Evolutionary conservation across 2,797 vertebrate genomes (phyloP).

Genomic region (Gila robusta): DNA sequence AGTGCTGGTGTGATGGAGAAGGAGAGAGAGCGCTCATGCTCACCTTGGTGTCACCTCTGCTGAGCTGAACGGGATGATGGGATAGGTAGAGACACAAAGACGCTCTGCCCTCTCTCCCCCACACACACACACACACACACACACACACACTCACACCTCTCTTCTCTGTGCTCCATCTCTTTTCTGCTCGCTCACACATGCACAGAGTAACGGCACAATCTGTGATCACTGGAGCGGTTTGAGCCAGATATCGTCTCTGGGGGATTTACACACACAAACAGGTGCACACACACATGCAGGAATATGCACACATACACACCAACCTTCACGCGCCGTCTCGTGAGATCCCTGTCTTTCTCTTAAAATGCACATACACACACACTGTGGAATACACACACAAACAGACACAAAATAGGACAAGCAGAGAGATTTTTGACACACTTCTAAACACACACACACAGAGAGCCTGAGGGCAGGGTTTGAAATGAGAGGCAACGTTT

Average conservation of each 20-base stretch:
- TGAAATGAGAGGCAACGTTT: slow-evolving; percentile 86
- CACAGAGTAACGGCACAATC: slow-evolving; percentile 52
- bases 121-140: slow-evolving; percentile 53
- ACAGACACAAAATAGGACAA: slow-evolving; percentile 50
- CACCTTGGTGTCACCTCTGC: slow-evolving; percentile 96
- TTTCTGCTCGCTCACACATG: slow-evolving; percentile 54
- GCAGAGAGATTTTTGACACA: slow-evolving; percentile 48
- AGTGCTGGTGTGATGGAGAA: slow-evolving; percentile 42
- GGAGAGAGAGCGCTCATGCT: slow-evolving; percentile 81
- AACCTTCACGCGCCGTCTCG: slow-evolving; percentile 52
- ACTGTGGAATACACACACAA: slow-evolving; percentile 21
- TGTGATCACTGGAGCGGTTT: slow-evolving; percentile 63
- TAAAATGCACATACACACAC: not conserved
- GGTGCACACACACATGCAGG: slow-evolving; percentile 38
- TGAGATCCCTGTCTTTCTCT: slow-evolving; percentile 24
- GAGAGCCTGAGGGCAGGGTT: slow-evolving; percentile 79
- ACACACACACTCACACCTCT: slow-evolving; percentile 50
- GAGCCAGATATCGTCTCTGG: slow-evolving; percentile 56
- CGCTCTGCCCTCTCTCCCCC: slow-evolving; percentile 50
- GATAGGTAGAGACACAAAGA: slow-evolving; percentile 65
- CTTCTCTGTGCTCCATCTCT: slow-evolving; percentile 58
- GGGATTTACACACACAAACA: slow-evolving; percentile 55
- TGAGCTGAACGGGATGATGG: slow-evolving; percentile 73
- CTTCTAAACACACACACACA: slow-evolving; percentile 55
- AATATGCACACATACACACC: slow-evolving; percentile 43